Conservation (phyloP, 2,113 vertebrate genomes). For the Halcyon malimbica region DNA sequence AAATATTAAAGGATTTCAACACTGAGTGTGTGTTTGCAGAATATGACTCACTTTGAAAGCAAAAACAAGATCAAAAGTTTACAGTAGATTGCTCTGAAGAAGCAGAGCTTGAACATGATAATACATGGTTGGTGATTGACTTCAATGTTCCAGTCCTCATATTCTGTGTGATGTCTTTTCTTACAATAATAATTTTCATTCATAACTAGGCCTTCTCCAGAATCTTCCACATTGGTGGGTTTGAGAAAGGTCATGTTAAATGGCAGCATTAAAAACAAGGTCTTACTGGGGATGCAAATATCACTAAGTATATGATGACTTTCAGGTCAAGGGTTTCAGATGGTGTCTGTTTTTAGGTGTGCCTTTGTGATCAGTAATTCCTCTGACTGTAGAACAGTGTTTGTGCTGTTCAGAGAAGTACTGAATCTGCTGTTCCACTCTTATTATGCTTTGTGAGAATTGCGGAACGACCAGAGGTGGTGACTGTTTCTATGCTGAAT, state of each 20-base stretch:
- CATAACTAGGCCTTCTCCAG: neutral
- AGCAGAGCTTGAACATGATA: neutral
- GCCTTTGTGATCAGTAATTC: neutral
- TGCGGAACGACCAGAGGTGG: neutral
- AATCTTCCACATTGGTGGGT: neutral
- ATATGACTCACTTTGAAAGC: conserved; percentile 25
- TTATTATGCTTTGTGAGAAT: neutral
- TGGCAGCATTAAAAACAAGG: neutral
- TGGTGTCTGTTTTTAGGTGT: neutral
- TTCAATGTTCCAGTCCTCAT: neutral
- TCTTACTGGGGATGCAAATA: neutral
- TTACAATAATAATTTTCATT: neutral
- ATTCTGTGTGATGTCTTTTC: neutral
- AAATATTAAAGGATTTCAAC: conserved; percentile 23
- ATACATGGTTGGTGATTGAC: neutral
- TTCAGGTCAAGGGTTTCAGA: neutral
- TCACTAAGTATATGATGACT: neutral
- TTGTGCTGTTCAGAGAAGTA: neutral
- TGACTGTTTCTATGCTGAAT: neutral
- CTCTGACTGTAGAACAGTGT: neutral
- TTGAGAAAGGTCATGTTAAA: neutral
- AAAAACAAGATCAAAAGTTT: neutral
- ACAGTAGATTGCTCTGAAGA: neutral
- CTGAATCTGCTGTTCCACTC: neutral
- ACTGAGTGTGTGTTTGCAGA: neutral